A percentile compares a stretch with the other conserved stretches of the same genome.
Conservation (phyloP, 2,888 invertebrate species). For the Callosobruchus maculatus region DNA sequence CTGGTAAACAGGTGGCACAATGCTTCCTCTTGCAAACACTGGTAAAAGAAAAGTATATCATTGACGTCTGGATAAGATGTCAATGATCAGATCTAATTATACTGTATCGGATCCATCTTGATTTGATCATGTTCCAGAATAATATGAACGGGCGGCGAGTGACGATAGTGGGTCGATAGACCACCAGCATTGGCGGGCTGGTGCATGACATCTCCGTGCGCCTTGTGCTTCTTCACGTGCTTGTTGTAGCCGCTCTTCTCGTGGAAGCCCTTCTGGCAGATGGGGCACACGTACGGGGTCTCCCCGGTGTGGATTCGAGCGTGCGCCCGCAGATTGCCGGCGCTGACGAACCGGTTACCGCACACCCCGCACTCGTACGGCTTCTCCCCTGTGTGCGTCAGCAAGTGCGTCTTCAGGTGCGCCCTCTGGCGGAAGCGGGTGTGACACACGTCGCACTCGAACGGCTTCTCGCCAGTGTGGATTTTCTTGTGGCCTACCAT, state of each 20-base stretch:
- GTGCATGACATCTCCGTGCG: neutral
- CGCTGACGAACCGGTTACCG: slow-evolving; percentile 18
- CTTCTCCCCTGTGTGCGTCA: slow-evolving; percentile 21
- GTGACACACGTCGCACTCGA: slow-evolving; percentile 17
- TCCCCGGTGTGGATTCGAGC: slow-evolving; percentile 23
- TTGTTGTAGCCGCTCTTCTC: slow-evolving; percentile 28
- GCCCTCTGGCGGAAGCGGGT: slow-evolving; percentile 18
- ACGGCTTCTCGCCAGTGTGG: slow-evolving; percentile 19
- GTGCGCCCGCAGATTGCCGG: slow-evolving; percentile 19
- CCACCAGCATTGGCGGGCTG: neutral
- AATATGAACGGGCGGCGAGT: neutral
- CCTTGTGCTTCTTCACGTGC: slow-evolving; percentile 23
- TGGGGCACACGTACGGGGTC: slow-evolving; percentile 23
- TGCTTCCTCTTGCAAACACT: too few species aligned
- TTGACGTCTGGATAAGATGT: too few species aligned
- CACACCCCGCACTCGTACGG: slow-evolving; percentile 20
- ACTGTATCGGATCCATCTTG: neutral
- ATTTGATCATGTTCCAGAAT: neutral
- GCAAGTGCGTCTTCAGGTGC: slow-evolving; percentile 19
- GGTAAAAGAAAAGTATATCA: too few species aligned
- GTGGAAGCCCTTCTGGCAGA: slow-evolving; percentile 24
- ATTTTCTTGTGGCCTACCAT: slow-evolving; percentile 4
- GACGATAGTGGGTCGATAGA: neutral
- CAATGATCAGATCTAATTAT: neutral
- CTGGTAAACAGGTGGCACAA: too few species aligned